These are phyloP conservation scores for Pelmatolapia mariae DNA, from an alignment of 2,113 vertebrate genomes.

Conservation along the genomic window DNA sequence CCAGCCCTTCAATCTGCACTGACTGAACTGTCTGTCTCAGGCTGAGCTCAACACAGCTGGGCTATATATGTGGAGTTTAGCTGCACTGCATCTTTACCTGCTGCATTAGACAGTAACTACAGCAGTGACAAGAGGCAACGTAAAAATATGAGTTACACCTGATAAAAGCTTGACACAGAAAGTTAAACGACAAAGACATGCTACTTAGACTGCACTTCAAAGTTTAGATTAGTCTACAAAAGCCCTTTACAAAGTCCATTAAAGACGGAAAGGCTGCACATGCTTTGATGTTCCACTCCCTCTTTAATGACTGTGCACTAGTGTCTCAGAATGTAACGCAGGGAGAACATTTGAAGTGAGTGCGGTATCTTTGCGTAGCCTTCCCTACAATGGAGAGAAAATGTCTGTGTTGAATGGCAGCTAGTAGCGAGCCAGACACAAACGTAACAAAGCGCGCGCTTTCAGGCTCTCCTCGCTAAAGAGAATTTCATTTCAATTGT, in stretches of 20 bases:
- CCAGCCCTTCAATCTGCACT: not conserved
- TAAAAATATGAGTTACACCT: not conserved
- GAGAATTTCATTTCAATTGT: not conserved
- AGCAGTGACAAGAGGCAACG: not conserved
- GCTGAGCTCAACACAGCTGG: not conserved
- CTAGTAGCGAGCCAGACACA: not conserved
- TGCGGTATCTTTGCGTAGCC: not conserved
- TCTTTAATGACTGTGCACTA: not conserved
- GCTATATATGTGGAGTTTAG: not conserved
- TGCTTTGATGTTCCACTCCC: constrained; percentile 31
- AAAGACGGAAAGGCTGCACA: not conserved
- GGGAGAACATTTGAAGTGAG: not conserved
- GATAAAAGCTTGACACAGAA: not conserved
- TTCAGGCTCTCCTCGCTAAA: not conserved
- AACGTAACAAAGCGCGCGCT: not conserved
- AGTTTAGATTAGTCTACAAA: not conserved
- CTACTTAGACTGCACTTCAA: not conserved
- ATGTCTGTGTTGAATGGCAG: not conserved
- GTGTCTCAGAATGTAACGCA: not conserved
- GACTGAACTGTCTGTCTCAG: not conserved
- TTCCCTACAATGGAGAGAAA: not conserved
- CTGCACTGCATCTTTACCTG: not conserved
- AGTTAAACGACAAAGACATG: not conserved
- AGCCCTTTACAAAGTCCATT: constrained; percentile 11
- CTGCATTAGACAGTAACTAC: not conserved